Conservation (phyloP, 2,888 invertebrate species). For the Acleris emargana region DNA sequence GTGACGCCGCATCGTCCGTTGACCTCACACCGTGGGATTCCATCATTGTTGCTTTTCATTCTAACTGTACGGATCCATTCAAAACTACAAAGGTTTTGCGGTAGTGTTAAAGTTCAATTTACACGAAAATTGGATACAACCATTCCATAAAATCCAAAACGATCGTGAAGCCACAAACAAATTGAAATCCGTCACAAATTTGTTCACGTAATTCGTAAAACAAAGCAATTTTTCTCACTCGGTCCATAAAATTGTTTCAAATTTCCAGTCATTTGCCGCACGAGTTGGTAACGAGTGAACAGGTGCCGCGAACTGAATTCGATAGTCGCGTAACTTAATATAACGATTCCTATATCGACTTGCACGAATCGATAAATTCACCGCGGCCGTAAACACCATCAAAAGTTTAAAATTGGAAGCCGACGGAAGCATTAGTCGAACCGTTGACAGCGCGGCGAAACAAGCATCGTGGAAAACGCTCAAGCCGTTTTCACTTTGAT, state of each 20-base stretch:
- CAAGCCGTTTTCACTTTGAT: constrained; percentile 75
- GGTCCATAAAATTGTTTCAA: constrained; percentile 35
- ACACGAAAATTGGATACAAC: constrained; percentile 42
- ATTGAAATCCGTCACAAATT: constrained; percentile 49
- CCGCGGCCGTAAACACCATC: constrained; percentile 68
- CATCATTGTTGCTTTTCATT: constrained; percentile 68
- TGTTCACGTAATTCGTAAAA: constrained; percentile 33
- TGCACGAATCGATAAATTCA: constrained; percentile 58
- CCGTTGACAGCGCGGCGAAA: constrained; percentile 75
- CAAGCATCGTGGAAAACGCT: constrained; percentile 73
- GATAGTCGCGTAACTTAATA: constrained; percentile 33
- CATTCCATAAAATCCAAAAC: constrained; percentile 42
- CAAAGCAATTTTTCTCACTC: constrained; percentile 33
- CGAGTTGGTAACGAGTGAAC: constrained; percentile 41
- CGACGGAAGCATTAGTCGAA: constrained; percentile 78
- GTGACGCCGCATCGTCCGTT: constrained; percentile 68
- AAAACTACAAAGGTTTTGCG: constrained; percentile 56
- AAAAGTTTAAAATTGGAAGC: constrained; percentile 77
- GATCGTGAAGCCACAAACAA: constrained; percentile 52
- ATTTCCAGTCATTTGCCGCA: constrained; percentile 36
- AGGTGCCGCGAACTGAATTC: constrained; percentile 42
- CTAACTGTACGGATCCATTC: constrained; percentile 66
- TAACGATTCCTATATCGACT: constrained; percentile 55
- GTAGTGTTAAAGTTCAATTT: constrained; percentile 47
- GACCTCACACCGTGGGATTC: constrained; percentile 73